Conservation (phyloP, 1,140 invertebrate genomes). For the Watersipora subatra region DNA sequence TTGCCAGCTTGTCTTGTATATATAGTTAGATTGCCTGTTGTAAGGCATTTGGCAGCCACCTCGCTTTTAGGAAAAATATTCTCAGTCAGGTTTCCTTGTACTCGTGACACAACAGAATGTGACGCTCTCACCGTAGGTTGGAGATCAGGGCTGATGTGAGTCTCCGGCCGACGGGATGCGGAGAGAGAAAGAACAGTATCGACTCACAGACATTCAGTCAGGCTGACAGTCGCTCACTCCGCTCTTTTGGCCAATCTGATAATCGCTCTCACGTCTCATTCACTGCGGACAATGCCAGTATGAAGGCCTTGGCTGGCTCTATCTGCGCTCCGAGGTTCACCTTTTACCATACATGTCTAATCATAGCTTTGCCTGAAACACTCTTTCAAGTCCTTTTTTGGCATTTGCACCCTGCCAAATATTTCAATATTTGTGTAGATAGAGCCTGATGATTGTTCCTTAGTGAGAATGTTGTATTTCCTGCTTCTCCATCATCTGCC, state of each 20-base stretch:
- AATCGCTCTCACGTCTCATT: neutral
- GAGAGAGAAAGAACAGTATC: neutral
- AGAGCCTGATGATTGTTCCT: no score
- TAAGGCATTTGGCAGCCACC: no score
- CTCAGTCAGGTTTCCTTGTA: no score
- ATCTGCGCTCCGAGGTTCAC: constrained; percentile 53
- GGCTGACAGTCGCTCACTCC: neutral
- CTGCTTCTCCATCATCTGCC: no score
- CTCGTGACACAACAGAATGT: no score
- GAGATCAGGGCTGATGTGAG: constrained; percentile 61
- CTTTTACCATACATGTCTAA: neutral
- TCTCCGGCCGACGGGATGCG: neutral
- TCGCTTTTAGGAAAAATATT: no score
- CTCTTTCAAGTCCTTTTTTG: no score
- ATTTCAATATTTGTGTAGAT: no score
- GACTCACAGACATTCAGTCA: neutral
- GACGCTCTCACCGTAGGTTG: constrained; percentile 49
- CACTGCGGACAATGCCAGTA: constrained; percentile 50
- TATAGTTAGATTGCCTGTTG: no score
- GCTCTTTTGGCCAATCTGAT: neutral
- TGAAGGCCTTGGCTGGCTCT: constrained; percentile 61
- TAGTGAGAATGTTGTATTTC: no score
- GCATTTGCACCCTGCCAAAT: no score
- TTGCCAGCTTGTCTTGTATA: no score
- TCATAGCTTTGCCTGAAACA: neutral